Percentiles rank a stretch among this genome's conserved stretches.
These are phyloP conservation scores for Entelurus aequoreus DNA, from an alignment of 2,113 vertebrate genomes.

Conservation along the genomic window DNA sequence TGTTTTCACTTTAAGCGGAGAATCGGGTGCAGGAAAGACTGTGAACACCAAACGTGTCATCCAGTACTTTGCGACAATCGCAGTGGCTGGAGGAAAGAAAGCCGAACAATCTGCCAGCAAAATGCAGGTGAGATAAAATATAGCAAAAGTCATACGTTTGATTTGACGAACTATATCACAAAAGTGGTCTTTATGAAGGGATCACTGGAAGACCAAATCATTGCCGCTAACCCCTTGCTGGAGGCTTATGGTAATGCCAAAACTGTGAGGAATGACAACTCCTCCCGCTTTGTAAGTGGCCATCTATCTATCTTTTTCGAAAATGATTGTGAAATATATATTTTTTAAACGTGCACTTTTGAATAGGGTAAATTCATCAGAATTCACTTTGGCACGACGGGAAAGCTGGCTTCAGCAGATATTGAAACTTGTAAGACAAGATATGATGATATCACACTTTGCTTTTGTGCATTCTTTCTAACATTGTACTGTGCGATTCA, in stretches of 20 bases:
- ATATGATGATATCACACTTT: background rate
- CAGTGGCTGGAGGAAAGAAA: conserved; percentile 73
- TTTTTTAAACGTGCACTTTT: background rate
- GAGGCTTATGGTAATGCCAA: conserved; percentile 80
- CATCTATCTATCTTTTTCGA: background rate
- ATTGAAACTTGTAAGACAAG: conserved; percentile 60
- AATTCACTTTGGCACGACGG: conserved; percentile 53
- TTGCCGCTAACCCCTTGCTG: conserved; percentile 77
- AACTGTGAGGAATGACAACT: conserved; percentile 80
- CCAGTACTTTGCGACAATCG: conserved; percentile 95
- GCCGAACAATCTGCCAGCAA: conserved; percentile 52
- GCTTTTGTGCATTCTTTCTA: background rate
- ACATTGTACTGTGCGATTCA: background rate
- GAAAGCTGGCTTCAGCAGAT: conserved; percentile 57
- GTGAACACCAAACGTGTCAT: conserved; percentile 94
- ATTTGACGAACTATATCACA: no score
- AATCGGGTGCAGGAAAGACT: conserved; percentile 94
- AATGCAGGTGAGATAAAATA: conserved; percentile 70
- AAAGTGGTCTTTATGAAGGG: conserved; percentile 71
- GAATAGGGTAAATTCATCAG: conserved; percentile 61
- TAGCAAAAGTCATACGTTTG: no score
- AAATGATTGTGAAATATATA: background rate
- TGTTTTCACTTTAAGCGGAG: conserved; percentile 67
- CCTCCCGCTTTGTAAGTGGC: conserved; percentile 75
- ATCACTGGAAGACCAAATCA: conserved; percentile 79